Percentiles rank a stretch among this genome's conserved stretches.
phyloP scores from a whole-genome alignment of 1,140 invertebrate genomes.

The Xylocopa sonorina region DNA sequence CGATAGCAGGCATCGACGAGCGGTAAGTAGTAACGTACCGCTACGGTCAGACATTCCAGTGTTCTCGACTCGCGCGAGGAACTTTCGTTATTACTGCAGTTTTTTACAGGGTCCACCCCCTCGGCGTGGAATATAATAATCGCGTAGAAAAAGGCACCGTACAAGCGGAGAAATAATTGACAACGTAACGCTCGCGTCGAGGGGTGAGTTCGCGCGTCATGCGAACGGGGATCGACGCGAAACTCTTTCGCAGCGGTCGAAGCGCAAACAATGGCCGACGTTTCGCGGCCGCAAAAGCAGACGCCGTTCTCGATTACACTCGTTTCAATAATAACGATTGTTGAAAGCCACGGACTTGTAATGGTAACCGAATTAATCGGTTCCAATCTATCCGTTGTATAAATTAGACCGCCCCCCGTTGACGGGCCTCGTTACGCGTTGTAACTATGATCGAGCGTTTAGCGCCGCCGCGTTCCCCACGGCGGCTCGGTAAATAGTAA shows the following conservation, averaged over 20 bases:
- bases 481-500: constrained; percentile 68
- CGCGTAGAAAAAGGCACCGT: no score
- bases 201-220: no score
- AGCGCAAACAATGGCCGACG: neutral
- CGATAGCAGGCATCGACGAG: neutral
- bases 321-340: constrained; percentile 2
- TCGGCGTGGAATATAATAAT: no score
- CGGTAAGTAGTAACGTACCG: neutral
- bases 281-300: neutral
- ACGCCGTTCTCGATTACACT: constrained; percentile 24
- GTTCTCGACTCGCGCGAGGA: no score
- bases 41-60: neutral
- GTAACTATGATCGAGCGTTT: constrained; percentile 29
- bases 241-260: neutral
- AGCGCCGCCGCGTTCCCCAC: constrained; percentile 7
- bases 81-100: no score
- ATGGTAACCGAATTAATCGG: constrained; percentile 49
- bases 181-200: no score
- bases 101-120: no score
- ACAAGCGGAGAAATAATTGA: no score
- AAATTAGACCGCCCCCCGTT: constrained; percentile 28
- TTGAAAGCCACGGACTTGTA: constrained; percentile 17
- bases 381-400: constrained; percentile 33
- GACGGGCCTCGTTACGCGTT: constrained; percentile 37
- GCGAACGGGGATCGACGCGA: no score